Base-by-base conservation (phyloP, 1,140 invertebrate genomes). In the Ceratina calcarata region DNA sequence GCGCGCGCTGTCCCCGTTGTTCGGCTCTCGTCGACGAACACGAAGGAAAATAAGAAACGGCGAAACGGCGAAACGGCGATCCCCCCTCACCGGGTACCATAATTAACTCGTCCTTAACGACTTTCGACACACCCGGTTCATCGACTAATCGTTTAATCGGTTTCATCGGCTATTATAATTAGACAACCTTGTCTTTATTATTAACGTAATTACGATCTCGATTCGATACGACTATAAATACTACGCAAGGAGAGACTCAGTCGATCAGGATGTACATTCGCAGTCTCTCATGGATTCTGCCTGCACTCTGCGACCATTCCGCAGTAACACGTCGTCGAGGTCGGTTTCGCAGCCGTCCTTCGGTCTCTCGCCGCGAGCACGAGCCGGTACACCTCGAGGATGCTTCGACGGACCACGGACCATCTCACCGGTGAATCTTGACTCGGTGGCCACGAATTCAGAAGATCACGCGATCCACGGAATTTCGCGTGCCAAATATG, bases 141-240 rank as follows among this genome's bases (percentile, higher is more conserved):
- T 82, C 84, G 78, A 84, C 82, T 85, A 85, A 85, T 81, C 83
- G 73, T 75, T 84, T 73, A 69, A 85, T 85, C 70, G 64, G n/a
- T n/a, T n/a, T n/a, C n/a, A n/a, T 73, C 60, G 64, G 22, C 51
- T 22, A 72, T 64, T 37, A 71, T 71, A 71, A 71, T 78, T 71
- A 45, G 57, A 78, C 61, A 37, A 72, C 76, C 76, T 72, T 62
- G 68, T 4, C 49, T 71, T 78, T 71, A 32, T 72, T 62, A 78
- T 78, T 78, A 53, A 72, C 60, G 37, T 37, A 49, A 70, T 71
- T 37, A 53, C 55, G 51, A 37, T 24, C 24, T n/a, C 2, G 15
- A 22, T 13, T 49, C n/a, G 20, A 51, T 32, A 15, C 3, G 13
- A 69, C 69, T 68, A 49, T 57, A 70, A 57, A 70, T 70, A 70